A percentile compares a stretch with the other conserved stretches of the same genome.
These are phyloP conservation scores for Andrena hattorfiana DNA, from an alignment of 2,888 invertebrate genomes.

Conservation along the genomic window DNA sequence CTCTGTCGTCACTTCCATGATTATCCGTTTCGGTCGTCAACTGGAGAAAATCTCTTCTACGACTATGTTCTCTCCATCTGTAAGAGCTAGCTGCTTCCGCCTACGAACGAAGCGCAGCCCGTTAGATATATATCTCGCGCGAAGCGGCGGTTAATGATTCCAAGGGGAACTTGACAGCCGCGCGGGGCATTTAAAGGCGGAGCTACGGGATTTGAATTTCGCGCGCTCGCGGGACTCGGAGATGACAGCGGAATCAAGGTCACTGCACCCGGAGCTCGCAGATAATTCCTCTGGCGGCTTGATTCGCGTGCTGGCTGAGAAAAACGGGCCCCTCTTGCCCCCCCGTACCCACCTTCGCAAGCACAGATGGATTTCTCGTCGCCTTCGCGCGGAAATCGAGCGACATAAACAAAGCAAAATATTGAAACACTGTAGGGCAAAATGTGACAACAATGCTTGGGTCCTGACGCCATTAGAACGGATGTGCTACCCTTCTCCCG, in stretches of 20 bases:
- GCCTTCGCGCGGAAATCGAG: conserved; percentile 60
- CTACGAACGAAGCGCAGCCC: conserved; percentile 7
- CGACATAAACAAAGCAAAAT: conserved; percentile 83
- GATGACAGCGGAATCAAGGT: conserved; percentile 83
- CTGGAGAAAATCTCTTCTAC: neutral
- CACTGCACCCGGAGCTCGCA: conserved; percentile 78
- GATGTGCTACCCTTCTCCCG: conserved; percentile 71
- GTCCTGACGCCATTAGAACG: conserved; percentile 83
- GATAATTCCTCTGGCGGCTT: conserved; percentile 68
- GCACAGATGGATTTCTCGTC: conserved; percentile 39
- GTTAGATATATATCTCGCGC: neutral
- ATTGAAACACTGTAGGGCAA: conserved; percentile 85
- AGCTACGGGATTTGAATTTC: conserved; percentile 72
- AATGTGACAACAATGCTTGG: conserved; percentile 85
- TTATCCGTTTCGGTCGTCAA: conserved; percentile 28
- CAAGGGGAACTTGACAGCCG: neutral
- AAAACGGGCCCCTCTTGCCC: conserved; percentile 57
- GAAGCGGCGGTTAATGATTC: neutral
- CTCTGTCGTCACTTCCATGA: conserved; percentile 81
- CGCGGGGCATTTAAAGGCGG: neutral
- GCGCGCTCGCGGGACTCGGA: conserved; percentile 67
- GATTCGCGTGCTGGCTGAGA: conserved; percentile 29
- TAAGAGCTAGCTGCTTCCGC: conserved; percentile 28
- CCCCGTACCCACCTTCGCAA: conserved; percentile 47
- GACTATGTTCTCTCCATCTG: conserved; percentile 54